Evolutionary conservation across 2,888 invertebrate species (phyloP).

Genomic region (Lepidocyrtoides sp.): DNA sequence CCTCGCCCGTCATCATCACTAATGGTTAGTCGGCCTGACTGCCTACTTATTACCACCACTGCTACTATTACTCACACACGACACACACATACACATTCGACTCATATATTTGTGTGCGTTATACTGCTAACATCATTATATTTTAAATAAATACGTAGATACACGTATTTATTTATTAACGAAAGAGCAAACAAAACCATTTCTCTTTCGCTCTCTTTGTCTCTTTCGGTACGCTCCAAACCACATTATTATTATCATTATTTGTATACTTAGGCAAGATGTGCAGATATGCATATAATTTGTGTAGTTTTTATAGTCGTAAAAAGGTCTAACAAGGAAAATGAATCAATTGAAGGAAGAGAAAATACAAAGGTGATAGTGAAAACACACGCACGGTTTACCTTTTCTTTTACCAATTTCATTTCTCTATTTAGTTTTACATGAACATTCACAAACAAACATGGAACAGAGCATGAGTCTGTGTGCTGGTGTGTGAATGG

Average conservation of each 20-base stretch:
- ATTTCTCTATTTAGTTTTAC: background rate
- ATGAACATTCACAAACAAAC: background rate
- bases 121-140: background rate
- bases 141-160: background rate
- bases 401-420: background rate
- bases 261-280: no score
- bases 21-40: constrained; percentile 57
- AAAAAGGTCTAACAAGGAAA: constrained; percentile 26
- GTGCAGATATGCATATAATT: background rate
- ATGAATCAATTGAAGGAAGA: constrained; percentile 41
- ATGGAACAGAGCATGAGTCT: background rate
- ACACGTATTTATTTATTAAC: constrained; percentile 27
- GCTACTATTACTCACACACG: constrained; percentile 4
- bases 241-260: background rate
- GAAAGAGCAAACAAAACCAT: constrained; percentile 15
- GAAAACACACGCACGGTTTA: constrained; percentile 33
- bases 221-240: constrained; percentile 25
- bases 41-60: background rate
- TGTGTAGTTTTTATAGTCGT: background rate
- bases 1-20: constrained; percentile 68
- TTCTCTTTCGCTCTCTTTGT: constrained; percentile 8
- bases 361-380: constrained; percentile 27
- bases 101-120: no score
- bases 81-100: background rate
- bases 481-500: background rate